A percentile compares a stretch with the other conserved stretches of the same genome.
Evolutionary conservation across 2,888 invertebrate genomes (phyloP).

Genomic region (Polylopha cassiicola): DNA sequence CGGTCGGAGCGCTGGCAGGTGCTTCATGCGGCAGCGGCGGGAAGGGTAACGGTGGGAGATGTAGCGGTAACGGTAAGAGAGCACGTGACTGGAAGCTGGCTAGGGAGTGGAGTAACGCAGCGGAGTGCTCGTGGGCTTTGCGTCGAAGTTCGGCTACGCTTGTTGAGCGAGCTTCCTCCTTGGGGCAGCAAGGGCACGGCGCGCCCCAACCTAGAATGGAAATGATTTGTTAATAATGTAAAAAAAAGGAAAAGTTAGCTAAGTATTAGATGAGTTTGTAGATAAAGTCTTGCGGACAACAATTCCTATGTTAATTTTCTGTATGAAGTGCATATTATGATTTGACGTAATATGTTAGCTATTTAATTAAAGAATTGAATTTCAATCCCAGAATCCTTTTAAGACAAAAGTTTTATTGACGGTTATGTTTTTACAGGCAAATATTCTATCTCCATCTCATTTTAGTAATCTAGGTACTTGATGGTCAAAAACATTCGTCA

Average conservation of each 20-base stretch:
- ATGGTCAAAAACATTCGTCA: too few relatives aligned
- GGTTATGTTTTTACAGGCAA: too few relatives aligned
- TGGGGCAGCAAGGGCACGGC: slow-evolving; percentile 88
- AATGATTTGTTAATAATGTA: background rate
- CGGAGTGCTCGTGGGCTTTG: slow-evolving; percentile 96
- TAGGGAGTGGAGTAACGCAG: slow-evolving; percentile 86
- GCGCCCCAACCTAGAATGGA: slow-evolving; percentile 83
- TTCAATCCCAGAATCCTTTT: too few relatives aligned
- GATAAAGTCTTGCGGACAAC: too few relatives aligned
- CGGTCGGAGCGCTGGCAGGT: slow-evolving; percentile 31
- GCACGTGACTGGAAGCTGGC: slow-evolving; percentile 81
- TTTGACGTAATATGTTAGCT: too few relatives aligned
- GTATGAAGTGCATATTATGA: too few relatives aligned
- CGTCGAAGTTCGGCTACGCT: slow-evolving; percentile 94
- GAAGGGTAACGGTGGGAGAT: slow-evolving; percentile 55
- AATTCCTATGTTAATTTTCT: too few relatives aligned
- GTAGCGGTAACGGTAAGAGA: slow-evolving; percentile 61
- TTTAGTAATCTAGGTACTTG: too few relatives aligned
- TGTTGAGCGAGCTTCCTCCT: slow-evolving; percentile 85
- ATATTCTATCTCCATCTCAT: too few relatives aligned
- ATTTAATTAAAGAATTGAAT: too few relatives aligned
- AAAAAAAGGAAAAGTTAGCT: background rate
- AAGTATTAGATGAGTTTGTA: background rate
- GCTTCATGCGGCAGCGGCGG: slow-evolving; percentile 41
- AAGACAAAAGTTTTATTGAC: too few relatives aligned